Conservation (phyloP, 1,140 invertebrate species). For the Hycleus cichorii region DNA sequence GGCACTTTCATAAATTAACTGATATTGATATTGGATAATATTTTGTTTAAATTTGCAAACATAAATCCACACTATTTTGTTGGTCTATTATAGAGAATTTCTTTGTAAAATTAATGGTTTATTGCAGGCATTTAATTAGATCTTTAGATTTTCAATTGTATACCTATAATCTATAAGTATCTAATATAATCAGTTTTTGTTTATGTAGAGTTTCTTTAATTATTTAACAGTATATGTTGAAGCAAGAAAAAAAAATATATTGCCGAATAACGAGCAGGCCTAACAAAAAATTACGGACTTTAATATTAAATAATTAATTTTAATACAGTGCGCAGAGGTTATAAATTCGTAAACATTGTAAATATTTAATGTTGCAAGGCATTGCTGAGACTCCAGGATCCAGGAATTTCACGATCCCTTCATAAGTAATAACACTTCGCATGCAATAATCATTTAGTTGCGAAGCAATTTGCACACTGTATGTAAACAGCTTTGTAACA, state of each 20-base stretch:
- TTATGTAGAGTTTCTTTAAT: too few relatives aligned
- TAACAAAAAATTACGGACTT: constrained; percentile 35
- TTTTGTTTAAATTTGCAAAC: constrained; percentile 36
- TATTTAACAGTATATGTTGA: too few relatives aligned
- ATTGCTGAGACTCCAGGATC: constrained; percentile 18
- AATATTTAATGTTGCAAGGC: constrained; percentile 36
- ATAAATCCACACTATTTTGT: constrained; percentile 29
- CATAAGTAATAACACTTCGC: constrained; percentile 38
- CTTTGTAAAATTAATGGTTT: constrained; percentile 16
- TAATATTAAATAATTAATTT: constrained; percentile 42
- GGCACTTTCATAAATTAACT: constrained; percentile 38
- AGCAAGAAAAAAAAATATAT: constrained; percentile 29
- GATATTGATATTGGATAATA: constrained; percentile 38
- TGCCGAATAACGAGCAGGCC: constrained; percentile 24
- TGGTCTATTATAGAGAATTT: constrained; percentile 9
- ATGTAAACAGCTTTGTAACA: constrained; percentile 33
- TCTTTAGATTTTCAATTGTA: too few relatives aligned
- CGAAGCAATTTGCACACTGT: constrained; percentile 34
- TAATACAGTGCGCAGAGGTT: constrained; percentile 37
- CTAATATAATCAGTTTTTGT: too few relatives aligned
- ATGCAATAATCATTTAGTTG: constrained; percentile 39
- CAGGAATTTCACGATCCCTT: constrained; percentile 34
- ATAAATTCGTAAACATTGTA: constrained; percentile 36
- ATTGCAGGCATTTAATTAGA: too few relatives aligned
- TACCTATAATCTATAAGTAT: too few relatives aligned